phyloP scores from a whole-genome alignment of 2,797 vertebrate genomes.

The Pseudochirops cupreus region DNA sequence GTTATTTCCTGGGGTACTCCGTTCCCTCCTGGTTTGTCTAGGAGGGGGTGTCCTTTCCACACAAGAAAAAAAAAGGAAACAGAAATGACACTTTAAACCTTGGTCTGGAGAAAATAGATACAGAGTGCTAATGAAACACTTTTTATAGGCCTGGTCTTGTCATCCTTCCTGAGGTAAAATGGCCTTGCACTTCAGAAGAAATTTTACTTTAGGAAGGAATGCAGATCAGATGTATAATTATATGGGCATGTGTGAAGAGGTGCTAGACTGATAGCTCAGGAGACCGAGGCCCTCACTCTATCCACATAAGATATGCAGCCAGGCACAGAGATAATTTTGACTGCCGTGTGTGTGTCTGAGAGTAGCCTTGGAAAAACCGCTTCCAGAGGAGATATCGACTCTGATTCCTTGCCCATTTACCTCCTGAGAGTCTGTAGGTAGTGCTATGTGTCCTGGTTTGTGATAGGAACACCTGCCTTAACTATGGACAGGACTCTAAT shows the following conservation, averaged over 20 bases:
- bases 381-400: constrained; percentile 52
- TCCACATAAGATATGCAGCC: constrained; percentile 69
- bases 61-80: constrained; percentile 13
- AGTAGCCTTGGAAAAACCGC: constrained; percentile 41
- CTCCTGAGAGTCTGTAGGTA: background rate
- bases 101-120: constrained; percentile 52
- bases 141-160: constrained; percentile 40
- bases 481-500: background rate
- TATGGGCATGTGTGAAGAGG: constrained; percentile 48
- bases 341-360: constrained; percentile 43
- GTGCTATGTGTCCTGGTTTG: background rate
- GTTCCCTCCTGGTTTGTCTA: constrained; percentile 41
- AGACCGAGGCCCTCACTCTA: constrained; percentile 68
- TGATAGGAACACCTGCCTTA: background rate
- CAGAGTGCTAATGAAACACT: background rate
- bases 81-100: constrained; percentile 29
- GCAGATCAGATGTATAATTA: constrained; percentile 31
- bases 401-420: background rate
- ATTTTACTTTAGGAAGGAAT: constrained; percentile 69
- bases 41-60: constrained; percentile 40
- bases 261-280: constrained; percentile 61
- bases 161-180: constrained; percentile 31
- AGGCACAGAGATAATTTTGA: constrained; percentile 61
- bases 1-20: constrained; percentile 26
- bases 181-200: constrained; percentile 63